These are phyloP conservation scores for Chloroceryle inda DNA, from an alignment of 2,797 vertebrate genomes.

Conservation along the genomic window DNA sequence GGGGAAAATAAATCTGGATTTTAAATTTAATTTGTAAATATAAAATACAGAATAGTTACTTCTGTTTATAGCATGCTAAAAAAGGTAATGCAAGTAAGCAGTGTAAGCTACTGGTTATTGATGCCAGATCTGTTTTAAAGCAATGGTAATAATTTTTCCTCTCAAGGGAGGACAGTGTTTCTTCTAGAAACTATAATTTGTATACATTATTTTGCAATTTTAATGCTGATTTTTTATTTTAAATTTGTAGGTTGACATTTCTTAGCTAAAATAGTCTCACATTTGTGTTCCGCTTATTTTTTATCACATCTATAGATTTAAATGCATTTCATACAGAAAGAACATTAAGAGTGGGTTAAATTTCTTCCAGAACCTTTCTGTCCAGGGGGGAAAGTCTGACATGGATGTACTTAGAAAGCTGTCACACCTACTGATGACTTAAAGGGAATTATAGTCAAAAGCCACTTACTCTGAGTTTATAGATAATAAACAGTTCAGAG, in stretches of 20 bases:
- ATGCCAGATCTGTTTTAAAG: slow-evolving; percentile 7
- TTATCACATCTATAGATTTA: background rate
- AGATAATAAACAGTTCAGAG: background rate
- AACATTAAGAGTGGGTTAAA: background rate
- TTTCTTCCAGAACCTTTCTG: background rate
- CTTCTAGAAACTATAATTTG: background rate
- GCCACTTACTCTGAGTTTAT: background rate
- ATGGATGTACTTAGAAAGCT: background rate
- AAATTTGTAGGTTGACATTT: background rate
- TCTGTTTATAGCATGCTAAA: slow-evolving; percentile 45
- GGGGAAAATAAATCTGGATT: slow-evolving; percentile 50
- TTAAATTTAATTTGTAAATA: slow-evolving; percentile 43
- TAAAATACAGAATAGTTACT: slow-evolving; percentile 41
- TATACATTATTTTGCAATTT: background rate
- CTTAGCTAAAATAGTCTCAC: slow-evolving; percentile 34
- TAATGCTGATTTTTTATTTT: slow-evolving; percentile 11
- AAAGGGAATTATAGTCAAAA: background rate
- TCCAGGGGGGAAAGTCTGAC: background rate
- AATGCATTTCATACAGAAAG: slow-evolving; percentile 7
- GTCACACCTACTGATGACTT: background rate
- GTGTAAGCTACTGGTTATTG: background rate
- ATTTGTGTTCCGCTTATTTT: background rate
- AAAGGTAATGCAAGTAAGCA: background rate
- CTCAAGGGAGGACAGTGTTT: background rate
- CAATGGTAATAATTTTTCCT: background rate